phyloP scores from a whole-genome alignment of 2,797 vertebrate species.

The Loris lydekkerianus region DNA sequence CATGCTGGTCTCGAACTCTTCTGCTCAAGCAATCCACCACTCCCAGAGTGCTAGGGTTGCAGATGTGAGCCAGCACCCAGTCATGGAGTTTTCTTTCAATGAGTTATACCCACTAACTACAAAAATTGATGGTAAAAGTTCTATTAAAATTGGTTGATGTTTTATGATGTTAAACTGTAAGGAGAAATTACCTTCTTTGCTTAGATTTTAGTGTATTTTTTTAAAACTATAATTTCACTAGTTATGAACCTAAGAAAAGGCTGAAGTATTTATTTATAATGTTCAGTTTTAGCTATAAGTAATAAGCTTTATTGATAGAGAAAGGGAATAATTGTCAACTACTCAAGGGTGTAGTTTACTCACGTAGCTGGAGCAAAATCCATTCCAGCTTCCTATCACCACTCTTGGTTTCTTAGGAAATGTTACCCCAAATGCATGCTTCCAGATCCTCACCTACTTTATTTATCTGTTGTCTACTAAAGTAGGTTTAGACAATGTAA shows the following conservation, averaged over 20 bases:
- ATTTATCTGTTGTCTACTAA: slow-evolving; percentile 44
- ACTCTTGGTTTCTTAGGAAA: slow-evolving; percentile 53
- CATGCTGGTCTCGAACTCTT: too few relatives aligned
- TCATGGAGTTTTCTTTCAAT: not conserved
- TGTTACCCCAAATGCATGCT: not conserved
- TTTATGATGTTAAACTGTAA: slow-evolving; percentile 51
- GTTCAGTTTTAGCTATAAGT: slow-evolving; percentile 44
- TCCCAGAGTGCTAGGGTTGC: not conserved
- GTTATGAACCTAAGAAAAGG: not conserved
- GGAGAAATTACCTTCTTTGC: slow-evolving; percentile 6
- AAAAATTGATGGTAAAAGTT: not conserved
- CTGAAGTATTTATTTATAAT: slow-evolving; percentile 24
- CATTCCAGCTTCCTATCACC: not conserved
- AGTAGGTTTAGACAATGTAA: slow-evolving; percentile 10
- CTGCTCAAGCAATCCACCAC: too few relatives aligned
- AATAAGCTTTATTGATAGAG: slow-evolving; percentile 28
- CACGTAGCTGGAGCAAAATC: not conserved
- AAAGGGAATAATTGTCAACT: slow-evolving; percentile 23
- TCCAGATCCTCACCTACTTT: slow-evolving; percentile 46
- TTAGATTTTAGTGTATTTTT: slow-evolving; percentile 3
- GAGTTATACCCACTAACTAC: not conserved
- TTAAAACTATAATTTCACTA: not conserved
- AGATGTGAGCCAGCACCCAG: not conserved
- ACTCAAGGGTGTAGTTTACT: slow-evolving; percentile 60
- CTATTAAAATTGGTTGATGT: not conserved